Evolutionary conservation across 2,888 invertebrate genomes (phyloP), one percentile per base, ranked within the genome.

Genomic region (Charanyca ferruginea): DNA sequence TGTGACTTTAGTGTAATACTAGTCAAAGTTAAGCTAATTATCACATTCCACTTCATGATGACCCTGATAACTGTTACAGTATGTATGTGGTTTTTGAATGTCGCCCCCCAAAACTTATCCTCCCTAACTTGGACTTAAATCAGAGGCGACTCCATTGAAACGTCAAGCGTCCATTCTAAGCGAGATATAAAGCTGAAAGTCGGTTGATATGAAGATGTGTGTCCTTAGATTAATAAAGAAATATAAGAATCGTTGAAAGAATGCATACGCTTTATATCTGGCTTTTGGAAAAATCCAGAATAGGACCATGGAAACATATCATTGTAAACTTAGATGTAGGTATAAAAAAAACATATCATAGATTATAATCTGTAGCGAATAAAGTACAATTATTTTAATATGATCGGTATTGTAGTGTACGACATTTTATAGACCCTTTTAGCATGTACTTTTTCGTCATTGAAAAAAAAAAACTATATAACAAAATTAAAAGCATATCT

Each of bases 201-300:
- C 83, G 90, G 87, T 87, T 88, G 88, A 88, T 86, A 85, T 81
- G 84, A 83, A 81, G 78, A 85, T 86, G 79, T 78, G 73, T 88
- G 88, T 90, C 89, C 87, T 87, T 92, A 93, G 89, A 86, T 79
- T 87, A 83, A 79, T 84, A 87, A 87, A 89, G 71, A 86, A 84
- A 84, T 85, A 84, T 89, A 91, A 90, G 89, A 91, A 91, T 90
- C 89, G 89, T 90, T 90, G 87, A 93, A 92, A 94, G 94, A 95
- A 95, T 94, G 94, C 90, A 93, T 92, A 89, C 95, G 95, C 95
- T 95, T 95, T 94, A 94, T 94, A 93, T 95, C 94, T 94, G 92
- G 94, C 94, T 94, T 94, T 92, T 92, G 91, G 90, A 88, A 89
- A 89, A 91, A 92, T 93, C 94, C 95, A 93, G 91, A 92, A 90